Evolutionary conservation across 2,888 invertebrate species (phyloP).

Genomic region (Platycnemis pennipes): DNA sequence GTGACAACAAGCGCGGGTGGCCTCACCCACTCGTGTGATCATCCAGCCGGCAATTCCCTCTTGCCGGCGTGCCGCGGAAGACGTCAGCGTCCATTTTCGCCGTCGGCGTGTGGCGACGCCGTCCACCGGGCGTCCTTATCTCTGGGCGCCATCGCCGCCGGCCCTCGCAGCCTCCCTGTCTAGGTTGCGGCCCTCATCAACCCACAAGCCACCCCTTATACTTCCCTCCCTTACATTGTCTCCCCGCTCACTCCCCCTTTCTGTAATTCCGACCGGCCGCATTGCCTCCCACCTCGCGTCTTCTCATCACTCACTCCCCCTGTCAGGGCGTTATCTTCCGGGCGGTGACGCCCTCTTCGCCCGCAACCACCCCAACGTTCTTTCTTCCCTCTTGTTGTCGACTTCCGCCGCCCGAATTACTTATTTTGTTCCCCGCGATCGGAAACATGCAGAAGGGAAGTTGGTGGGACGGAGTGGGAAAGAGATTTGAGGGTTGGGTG

Average conservation of each 20-base stretch:
- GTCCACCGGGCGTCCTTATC: constrained; percentile 49
- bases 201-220: not conserved
- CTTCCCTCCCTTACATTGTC: not conserved
- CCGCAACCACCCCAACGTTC: not conserved
- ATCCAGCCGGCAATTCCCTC: not conserved
- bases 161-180: too few relatives aligned
- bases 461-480: not conserved
- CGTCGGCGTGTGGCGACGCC: not conserved
- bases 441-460: not conserved
- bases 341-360: not conserved
- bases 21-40: constrained; percentile 7
- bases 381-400: not conserved
- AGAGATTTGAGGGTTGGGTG: constrained; percentile 5
- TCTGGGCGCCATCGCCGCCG: not conserved
- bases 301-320: not conserved
- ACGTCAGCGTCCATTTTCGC: constrained; percentile 11
- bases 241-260: not conserved
- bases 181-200: not conserved
- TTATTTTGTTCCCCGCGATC: constrained; percentile 31
- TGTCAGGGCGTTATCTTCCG: not conserved
- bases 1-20: constrained; percentile 16
- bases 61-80: not conserved
- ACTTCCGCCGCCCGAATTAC: constrained; percentile 29
- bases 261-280: not conserved
- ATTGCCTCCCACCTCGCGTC: not conserved